These are phyloP conservation scores for Heteronetta atricapilla DNA, from an alignment of 2,113 vertebrate genomes.

Conservation along the genomic window DNA sequence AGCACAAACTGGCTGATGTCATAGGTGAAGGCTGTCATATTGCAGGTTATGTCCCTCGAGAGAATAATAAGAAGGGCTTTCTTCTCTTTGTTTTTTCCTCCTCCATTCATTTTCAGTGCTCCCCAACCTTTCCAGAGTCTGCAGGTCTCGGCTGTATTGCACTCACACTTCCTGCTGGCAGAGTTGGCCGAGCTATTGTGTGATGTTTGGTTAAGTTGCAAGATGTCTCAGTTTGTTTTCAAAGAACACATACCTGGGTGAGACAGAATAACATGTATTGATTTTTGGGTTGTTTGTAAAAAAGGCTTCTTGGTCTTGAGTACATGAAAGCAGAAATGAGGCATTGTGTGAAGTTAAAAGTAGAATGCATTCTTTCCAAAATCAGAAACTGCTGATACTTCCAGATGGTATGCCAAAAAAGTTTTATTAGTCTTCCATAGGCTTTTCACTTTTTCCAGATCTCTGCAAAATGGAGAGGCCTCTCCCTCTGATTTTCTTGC, in stretches of 20 bases:
- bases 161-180: background rate
- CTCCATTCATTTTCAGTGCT: background rate
- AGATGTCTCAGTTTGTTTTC: constrained; percentile 27
- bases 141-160: background rate
- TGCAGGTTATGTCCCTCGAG: background rate
- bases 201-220: background rate
- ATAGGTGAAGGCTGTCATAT: background rate
- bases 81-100: constrained; percentile 8
- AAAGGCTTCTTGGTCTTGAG: constrained; percentile 3
- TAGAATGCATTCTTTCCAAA: background rate
- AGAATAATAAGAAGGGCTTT: background rate
- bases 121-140: background rate
- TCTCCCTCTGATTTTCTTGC: constrained; percentile 29
- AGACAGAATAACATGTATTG: background rate
- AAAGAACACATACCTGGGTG: background rate
- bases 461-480: background rate
- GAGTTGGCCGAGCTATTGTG: background rate
- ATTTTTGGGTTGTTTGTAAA: background rate
- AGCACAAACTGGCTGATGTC: background rate
- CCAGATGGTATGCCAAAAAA: background rate
- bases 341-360: constrained; percentile 55
- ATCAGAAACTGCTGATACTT: constrained; percentile 18
- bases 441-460: constrained; percentile 34
- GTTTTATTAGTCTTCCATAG: constrained; percentile 22
- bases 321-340: constrained; percentile 31